Percentiles rank a stretch among this genome's conserved stretches.
Conservation (phyloP, 2,113 vertebrate genomes). For the Prietella phreatophila region DNA sequence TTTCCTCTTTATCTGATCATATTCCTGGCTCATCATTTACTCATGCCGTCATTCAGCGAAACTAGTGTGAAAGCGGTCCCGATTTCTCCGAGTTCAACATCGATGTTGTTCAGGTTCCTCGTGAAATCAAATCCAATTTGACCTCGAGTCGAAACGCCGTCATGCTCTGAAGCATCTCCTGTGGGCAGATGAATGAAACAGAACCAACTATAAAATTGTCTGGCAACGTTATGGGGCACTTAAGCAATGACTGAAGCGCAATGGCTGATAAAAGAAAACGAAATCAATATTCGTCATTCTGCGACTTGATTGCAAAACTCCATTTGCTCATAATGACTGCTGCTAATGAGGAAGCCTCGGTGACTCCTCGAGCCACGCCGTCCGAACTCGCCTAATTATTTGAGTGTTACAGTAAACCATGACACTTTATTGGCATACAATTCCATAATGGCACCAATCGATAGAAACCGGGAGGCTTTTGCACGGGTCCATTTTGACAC, state of each 20-base stretch:
- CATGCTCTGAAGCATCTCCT: conserved; percentile 10
- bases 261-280: conserved; percentile 62
- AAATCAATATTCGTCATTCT: conserved; percentile 70
- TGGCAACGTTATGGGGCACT: conserved; percentile 61
- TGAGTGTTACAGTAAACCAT: conserved; percentile 74
- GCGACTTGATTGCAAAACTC: conserved; percentile 70
- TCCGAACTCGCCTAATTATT: conserved; percentile 68
- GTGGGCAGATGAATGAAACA: neutral
- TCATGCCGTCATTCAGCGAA: neutral
- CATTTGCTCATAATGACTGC: conserved; percentile 73
- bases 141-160: neutral
- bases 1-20: conserved; percentile 23
- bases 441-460: conserved; percentile 72
- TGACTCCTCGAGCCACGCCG: conserved; percentile 54
- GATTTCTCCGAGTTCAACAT: neutral
- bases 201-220: conserved; percentile 53
- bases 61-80: neutral
- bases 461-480: conserved; percentile 67
- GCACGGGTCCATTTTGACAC: conserved; percentile 65
- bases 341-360: conserved; percentile 71
- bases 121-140: neutral
- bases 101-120: conserved; percentile 1
- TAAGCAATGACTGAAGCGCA: conserved; percentile 64
- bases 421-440: conserved; percentile 72
- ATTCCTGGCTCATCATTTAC: conserved; percentile 1